A percentile compares a stretch with the other conserved stretches of the same genome.
phyloP scores from a whole-genome alignment of 2,113 vertebrate genomes.

The Lota lota region DNA sequence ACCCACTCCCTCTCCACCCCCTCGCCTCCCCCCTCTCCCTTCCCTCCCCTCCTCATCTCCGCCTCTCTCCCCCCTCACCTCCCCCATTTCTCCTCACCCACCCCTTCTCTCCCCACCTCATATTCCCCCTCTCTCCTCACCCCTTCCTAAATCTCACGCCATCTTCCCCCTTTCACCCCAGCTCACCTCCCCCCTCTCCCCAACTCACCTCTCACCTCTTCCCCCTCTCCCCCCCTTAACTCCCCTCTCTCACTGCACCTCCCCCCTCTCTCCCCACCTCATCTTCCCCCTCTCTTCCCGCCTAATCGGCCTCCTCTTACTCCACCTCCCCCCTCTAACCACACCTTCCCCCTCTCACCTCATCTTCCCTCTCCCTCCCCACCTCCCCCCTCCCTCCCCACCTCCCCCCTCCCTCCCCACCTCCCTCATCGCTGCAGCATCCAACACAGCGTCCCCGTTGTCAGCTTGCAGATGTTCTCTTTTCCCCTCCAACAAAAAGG shows the following conservation, averaged over 20 bases:
- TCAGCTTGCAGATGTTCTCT: too few relatives aligned
- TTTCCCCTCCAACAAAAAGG: too few relatives aligned
- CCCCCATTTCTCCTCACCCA: background rate
- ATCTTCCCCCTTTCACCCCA: constrained; percentile 1
- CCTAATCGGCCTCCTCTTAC: background rate
- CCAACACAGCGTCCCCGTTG: too few relatives aligned
- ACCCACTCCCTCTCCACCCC: constrained; percentile 8
- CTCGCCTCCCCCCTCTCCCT: background rate
- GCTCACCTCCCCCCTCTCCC: background rate
- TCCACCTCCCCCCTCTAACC: background rate
- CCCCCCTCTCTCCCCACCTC: background rate
- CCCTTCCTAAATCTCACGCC: background rate
- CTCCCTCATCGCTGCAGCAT: background rate
- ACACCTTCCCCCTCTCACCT: background rate
- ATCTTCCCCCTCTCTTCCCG: background rate
- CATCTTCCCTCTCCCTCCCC: background rate
- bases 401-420: constrained; percentile 5
- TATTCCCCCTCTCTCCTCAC: constrained; percentile 2
- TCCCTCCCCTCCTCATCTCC: background rate
- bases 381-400: background rate
- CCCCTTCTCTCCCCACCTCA: background rate
- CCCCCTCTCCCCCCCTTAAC: background rate
- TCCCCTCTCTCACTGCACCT: background rate
- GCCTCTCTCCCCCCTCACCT: background rate
- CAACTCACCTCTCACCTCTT: background rate